Percentiles rank a stretch among this genome's conserved stretches.
Conservation (phyloP, 2,797 vertebrate species). For the Neosalanx taihuensis region DNA sequence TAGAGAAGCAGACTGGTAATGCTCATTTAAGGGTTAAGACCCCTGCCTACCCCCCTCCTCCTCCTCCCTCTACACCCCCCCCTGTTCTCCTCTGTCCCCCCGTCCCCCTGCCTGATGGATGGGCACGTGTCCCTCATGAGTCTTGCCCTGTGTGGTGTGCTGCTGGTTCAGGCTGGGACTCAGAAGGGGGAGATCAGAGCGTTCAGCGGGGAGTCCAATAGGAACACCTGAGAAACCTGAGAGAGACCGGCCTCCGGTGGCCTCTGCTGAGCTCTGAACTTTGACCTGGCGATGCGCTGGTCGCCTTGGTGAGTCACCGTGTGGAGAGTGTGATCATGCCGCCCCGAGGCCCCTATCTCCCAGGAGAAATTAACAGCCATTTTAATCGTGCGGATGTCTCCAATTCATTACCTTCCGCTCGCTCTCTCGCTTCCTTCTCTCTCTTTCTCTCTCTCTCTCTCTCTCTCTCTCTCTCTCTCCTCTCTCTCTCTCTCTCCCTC, state of each 20-base stretch:
- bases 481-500: background rate
- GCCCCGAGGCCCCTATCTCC: constrained; percentile 62
- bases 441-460: background rate
- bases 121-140: background rate
- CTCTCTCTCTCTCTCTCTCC: background rate
- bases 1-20: background rate
- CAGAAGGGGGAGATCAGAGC: no score
- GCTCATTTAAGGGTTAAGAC: no score
- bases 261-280: no score
- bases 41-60: background rate
- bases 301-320: constrained; percentile 59
- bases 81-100: background rate
- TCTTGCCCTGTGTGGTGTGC: background rate
- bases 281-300: background rate
- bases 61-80: background rate
- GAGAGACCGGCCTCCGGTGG: no score
- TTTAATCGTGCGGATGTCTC: constrained; percentile 81
- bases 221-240: no score
- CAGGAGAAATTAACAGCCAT: constrained; percentile 82
- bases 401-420: constrained; percentile 77
- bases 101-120: background rate
- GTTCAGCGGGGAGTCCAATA: no score
- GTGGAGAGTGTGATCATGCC: constrained; percentile 32
- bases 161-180: no score
- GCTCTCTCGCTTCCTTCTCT: constrained; percentile 26